Evolutionary conservation across 2,888 invertebrate species (phyloP), one percentile per base, ranked within the genome.

Genomic region (Alsophila aescularia): DNA sequence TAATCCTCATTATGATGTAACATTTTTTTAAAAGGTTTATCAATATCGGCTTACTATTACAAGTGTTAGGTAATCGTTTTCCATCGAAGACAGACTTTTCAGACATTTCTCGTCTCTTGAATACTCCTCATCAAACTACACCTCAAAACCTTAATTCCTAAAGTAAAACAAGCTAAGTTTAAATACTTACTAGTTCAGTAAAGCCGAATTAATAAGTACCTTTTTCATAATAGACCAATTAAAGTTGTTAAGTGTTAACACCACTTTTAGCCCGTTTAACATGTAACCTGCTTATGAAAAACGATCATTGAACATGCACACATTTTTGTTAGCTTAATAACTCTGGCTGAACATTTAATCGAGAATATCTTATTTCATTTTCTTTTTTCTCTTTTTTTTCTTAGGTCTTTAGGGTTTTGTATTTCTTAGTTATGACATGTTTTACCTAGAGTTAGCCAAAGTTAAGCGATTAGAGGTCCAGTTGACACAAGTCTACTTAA

Each of bases 151-250:
- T 29, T 2, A 29, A 29, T 29, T 29, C 2, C 29, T n/a, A 29
- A n/a, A 29, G 0, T 31, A 32, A 40, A 41, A 34, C 41, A 49
- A 41, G n/a, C 21, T n/a, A 41, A 51, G 37, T 31, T 35, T 39
- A 37, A 37, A 43, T 29, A 15, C 16, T 13, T 29, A 15, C 16
- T 13, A 0, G 27, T 24, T 31, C n/a, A 47, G 15, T 34, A 29
- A 29, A 36, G 29, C 24, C 13, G 24, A 16, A 32, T 50, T 36
- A 56, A 45, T 45, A 41, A 55, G 31, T 32, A 41, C 75, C 75
- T 72, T 74, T 74, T 64, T 54, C 64, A 58, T 51, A 77, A 80
- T 75, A 77, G 72, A 67, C 72, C 79, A 77, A 82, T 84, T 85
- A 83, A 81, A 80, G 72, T 81, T 75, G 74, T 75, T 71, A 68